Percentiles rank a stretch among this genome's conserved stretches.
These are phyloP conservation scores for Epizoanthus ramosus DNA, from an alignment of 92 coral and sea anemone species.

Conservation along the genomic window DNA sequence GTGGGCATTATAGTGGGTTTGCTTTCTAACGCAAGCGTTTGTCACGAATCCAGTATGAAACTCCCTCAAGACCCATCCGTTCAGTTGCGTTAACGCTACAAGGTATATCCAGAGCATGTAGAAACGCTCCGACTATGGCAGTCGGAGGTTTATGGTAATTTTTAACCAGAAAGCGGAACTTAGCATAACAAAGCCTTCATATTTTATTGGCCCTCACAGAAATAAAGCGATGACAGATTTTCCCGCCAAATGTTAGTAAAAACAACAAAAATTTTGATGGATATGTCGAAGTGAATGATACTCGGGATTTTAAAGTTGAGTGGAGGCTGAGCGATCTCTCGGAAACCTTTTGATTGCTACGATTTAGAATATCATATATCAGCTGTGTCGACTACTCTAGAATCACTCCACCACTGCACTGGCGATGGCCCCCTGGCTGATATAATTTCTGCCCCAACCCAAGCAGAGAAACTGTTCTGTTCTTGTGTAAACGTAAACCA, in stretches of 20 bases:
- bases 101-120: conserved; percentile 94
- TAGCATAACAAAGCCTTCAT: conserved; percentile 38
- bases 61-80: conserved; percentile 4
- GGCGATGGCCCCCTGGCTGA: no score
- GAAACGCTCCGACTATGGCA: conserved; percentile 67
- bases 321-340: no score
- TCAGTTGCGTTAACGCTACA: background rate
- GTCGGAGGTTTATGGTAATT: conserved; percentile 33
- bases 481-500: no score
- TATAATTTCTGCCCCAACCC: no score
- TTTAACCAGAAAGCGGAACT: conserved; percentile 37
- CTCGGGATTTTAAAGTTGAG: no score
- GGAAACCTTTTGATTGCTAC: no score
- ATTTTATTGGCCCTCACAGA: conserved; percentile 12
- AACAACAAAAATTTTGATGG: no score
- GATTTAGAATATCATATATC: no score
- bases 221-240: conserved; percentile 19
- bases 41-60: background rate
- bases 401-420: no score
- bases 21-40: background rate
- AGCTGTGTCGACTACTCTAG: no score
- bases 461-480: no score
- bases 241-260: conserved; percentile 24
- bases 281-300: no score
- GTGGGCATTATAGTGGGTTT: conserved; percentile 64